phyloP scores from a whole-genome alignment of 2,113 vertebrate species.

The Meles meles region DNA sequence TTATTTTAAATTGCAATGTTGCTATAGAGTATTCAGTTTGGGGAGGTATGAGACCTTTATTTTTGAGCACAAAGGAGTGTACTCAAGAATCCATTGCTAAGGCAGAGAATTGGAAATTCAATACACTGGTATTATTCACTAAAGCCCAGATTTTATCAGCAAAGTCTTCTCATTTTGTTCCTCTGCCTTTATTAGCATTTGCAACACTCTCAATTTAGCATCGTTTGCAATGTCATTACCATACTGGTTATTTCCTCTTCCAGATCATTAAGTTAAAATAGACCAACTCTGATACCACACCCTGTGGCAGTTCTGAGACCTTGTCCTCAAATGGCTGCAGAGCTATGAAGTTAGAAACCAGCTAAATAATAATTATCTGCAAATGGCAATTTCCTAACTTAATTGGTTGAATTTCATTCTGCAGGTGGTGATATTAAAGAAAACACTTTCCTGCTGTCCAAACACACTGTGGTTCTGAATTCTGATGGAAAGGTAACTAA shows the following conservation, averaged over 20 bases:
- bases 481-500: slow-evolving; percentile 61
- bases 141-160: slow-evolving; percentile 61
- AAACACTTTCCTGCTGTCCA: slow-evolving; percentile 62
- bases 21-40: slow-evolving; percentile 11
- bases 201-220: slow-evolving; percentile 71
- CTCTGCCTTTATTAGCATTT: slow-evolving; percentile 69
- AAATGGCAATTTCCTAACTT: slow-evolving; percentile 73
- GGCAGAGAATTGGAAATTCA: slow-evolving; percentile 44
- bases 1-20: slow-evolving; percentile 45
- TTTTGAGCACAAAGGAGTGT: slow-evolving; percentile 31
- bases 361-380: slow-evolving; percentile 73
- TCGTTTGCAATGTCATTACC: slow-evolving; percentile 70
- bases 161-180: slow-evolving; percentile 66
- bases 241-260: slow-evolving; percentile 73
- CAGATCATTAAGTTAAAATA: slow-evolving; percentile 79
- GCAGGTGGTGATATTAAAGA: slow-evolving; percentile 72
- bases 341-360: slow-evolving; percentile 65
- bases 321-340: slow-evolving; percentile 69
- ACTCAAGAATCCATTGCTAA: not conserved
- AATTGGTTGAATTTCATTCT: slow-evolving; percentile 74
- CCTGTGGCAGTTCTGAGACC: slow-evolving; percentile 70
- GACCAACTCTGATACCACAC: slow-evolving; percentile 63
- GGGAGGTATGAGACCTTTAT: slow-evolving; percentile 28
- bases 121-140: slow-evolving; percentile 34
- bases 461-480: slow-evolving; percentile 53